A percentile compares a stretch with the other conserved stretches of the same genome.
These are phyloP conservation scores for Cataglyphis rosenhaueri DNA, from an alignment of 2,888 invertebrate species.

Conservation along the genomic window DNA sequence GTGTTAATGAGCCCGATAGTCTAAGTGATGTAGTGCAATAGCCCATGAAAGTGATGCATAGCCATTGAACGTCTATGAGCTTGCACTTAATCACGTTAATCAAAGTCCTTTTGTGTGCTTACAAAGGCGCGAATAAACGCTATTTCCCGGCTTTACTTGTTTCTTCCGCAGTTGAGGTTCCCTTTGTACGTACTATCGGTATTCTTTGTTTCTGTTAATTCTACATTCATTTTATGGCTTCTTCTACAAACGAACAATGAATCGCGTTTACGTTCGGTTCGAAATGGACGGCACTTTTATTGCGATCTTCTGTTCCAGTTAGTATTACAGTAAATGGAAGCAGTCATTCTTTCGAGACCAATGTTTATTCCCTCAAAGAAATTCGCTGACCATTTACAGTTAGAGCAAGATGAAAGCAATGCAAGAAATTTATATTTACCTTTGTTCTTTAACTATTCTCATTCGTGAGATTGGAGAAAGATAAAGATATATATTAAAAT, in stretches of 20 bases:
- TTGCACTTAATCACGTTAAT: slow-evolving; percentile 30
- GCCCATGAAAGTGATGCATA: slow-evolving; percentile 14
- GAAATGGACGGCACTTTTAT: neutral
- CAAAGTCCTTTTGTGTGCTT: slow-evolving; percentile 1
- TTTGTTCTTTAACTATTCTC: neutral
- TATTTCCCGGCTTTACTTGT: slow-evolving; percentile 2
- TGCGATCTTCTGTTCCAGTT: neutral
- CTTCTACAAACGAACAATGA: slow-evolving; percentile 1
- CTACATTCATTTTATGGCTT: neutral
- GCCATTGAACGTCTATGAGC: slow-evolving; percentile 10
- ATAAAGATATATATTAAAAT: neutral
- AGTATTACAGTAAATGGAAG: slow-evolving; percentile 5
- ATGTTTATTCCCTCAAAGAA: neutral
- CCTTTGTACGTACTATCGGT: neutral
- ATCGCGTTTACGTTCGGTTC: neutral
- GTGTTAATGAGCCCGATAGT: slow-evolving; percentile 27
- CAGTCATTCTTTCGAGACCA: neutral
- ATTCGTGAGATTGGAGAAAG: neutral
- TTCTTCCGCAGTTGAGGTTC: neutral
- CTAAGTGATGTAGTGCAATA: neutral
- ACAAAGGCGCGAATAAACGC: neutral
- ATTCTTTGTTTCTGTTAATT: slow-evolving; percentile 6
- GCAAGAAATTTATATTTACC: neutral
- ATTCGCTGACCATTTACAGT: neutral
- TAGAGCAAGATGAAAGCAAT: neutral